Conservation (phyloP, 2,888 invertebrate species). For the Cheilosia urbana region DNA sequence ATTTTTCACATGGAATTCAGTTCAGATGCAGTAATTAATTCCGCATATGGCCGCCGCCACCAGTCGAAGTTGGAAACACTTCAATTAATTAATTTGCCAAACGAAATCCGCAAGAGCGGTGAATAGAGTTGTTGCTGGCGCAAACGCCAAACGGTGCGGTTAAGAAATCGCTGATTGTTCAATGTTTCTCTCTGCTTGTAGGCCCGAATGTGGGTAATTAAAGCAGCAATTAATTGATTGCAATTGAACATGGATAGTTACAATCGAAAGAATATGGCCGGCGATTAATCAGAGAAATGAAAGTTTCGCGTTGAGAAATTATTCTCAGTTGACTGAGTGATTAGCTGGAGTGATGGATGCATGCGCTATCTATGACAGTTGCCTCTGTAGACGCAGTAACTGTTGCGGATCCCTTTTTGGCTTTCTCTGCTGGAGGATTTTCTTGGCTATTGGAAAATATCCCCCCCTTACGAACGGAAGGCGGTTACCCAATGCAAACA, state of each 20-base stretch:
- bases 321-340: conserved; percentile 5
- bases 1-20: neutral
- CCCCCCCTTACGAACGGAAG: no score
- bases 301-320: conserved; percentile 40
- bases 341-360: conserved; percentile 1
- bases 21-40: conserved; percentile 20
- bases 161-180: conserved; percentile 25
- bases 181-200: conserved; percentile 2
- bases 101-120: conserved; percentile 14
- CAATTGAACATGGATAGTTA: conserved; percentile 28
- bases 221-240: conserved; percentile 25
- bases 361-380: neutral
- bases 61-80: conserved; percentile 20
- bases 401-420: no score
- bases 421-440: no score
- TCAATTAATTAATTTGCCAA: conserved; percentile 29
- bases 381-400: no score
- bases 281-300: conserved; percentile 45
- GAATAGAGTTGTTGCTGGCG: conserved; percentile 13
- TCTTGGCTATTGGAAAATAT: no score
- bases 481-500: no score
- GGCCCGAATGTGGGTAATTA: conserved; percentile 22
- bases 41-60: conserved; percentile 8
- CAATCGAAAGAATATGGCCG: conserved; percentile 25
- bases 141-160: neutral